phyloP scores from a whole-genome alignment of 2,888 invertebrate species.

The Leucoma salicis region DNA sequence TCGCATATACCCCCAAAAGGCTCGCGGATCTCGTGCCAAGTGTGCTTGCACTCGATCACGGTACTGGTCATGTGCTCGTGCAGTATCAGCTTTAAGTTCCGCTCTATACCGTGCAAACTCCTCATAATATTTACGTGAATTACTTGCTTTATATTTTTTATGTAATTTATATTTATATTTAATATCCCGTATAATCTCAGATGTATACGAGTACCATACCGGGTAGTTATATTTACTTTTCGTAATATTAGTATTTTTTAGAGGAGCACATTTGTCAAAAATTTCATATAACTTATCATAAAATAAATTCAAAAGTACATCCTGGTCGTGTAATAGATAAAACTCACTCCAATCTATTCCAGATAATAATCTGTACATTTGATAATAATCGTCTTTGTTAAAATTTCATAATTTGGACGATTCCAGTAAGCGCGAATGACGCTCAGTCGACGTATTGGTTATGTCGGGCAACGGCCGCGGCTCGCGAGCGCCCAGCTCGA shows the following conservation, averaged over 20 bases:
- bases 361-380: background rate
- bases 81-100: conserved; percentile 4
- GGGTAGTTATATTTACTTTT: background rate
- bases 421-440: background rate
- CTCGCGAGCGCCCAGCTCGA: background rate
- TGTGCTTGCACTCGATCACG: too few relatives aligned
- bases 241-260: too few relatives aligned
- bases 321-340: too few relatives aligned
- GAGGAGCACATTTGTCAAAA: background rate
- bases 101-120: conserved; percentile 3
- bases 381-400: background rate
- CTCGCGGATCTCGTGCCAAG: conserved; percentile 5
- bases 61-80: conserved; percentile 3
- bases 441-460: background rate
- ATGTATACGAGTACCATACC: too few relatives aligned
- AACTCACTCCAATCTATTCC: conserved; percentile 1
- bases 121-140: background rate
- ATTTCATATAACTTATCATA: background rate
- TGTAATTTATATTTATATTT: background rate
- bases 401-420: background rate
- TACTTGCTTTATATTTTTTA: conserved; percentile 5
- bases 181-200: conserved; percentile 1
- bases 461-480: too few relatives aligned
- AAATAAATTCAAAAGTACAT: too few relatives aligned
- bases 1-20: conserved; percentile 9